Evolutionary conservation across 1,140 invertebrate genomes (phyloP), one percentile per base, ranked within the genome.

Genomic region (Pissodes strobi): DNA sequence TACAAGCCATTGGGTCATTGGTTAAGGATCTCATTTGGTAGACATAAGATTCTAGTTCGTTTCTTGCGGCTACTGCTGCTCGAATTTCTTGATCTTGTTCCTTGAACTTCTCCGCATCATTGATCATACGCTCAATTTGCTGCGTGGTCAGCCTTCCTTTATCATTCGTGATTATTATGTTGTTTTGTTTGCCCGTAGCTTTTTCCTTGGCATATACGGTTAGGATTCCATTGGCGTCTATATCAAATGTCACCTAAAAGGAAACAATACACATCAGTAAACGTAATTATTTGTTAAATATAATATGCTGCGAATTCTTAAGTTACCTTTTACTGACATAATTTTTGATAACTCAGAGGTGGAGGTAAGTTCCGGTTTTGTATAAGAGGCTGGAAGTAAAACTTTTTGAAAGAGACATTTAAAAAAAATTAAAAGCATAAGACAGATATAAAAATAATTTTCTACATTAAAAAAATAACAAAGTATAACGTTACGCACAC

Each of bases 31-130:
- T 89, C 57, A 90, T 85, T 61, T 83, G 84, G 73, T 88, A 91
- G n/a, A 88, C 81, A 65, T 91, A 90, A 8, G 82, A 81, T 77
- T 92, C 90, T 15, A 92, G 76, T 34, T 84, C 79, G 72, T 90
- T 91, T 72, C 87, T 86, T 1, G 85, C 82, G 39, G 82, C 75
- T 23, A 90, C 82, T 23, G 86, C 76, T 2, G 77, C 76, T 64
- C 77, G 78, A 25, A 81, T 78, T 48, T 82, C 79, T 19, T 78
- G 79, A 67, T 86, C 84, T 60, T 85, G 80, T 45, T 81, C 79
- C 22, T 72, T 79, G 69, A 82, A 87, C 75, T 75, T 81, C 79
- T 81, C 86, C 49, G 78, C 86, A 70, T 78, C 87, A 39, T 75
- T 78, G 70, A 88, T 75, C 87, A 90, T 91, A 46, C 74, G 71